Evolutionary conservation across 2,113 vertebrate genomes (phyloP), one percentile per base, ranked within the genome.

Genomic region (Equus przewalskii): DNA sequence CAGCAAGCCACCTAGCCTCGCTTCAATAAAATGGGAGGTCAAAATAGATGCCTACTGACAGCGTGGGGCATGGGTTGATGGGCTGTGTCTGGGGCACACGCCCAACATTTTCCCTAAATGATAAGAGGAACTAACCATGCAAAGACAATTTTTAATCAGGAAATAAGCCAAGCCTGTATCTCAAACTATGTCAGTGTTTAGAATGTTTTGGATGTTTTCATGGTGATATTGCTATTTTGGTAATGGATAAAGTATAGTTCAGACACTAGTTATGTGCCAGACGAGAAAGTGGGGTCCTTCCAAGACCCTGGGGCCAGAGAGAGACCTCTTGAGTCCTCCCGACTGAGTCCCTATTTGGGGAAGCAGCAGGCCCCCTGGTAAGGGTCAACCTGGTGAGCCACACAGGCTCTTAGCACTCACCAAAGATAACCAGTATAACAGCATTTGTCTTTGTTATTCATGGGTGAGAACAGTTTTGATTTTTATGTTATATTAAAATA

Each of bases 51-150:
- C 28, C 30, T 6, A 18, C 0, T 3, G 54, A 75, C 46, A 7
- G 21, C 1, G 33, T 41, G 44, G 14, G 0, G 21, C 16, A 2
- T 14, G n/a, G 26, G 0, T 36, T 49, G n/a, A 80, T 0, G 3
- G 46, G 49, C 56, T 65, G 36, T 19, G 13, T 12, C 1, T 3
- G 2, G n/a, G 76, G 24, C 76, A 58, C 15, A 2, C 6, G 21
- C 58, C 49, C 60, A 49, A 8, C 6, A 4, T 7, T 19, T 51
- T 30, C 65, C 75, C 22, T 22, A 46, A 58, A 36, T 1, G 3
- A 56, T 30, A 51, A 44, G 11, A 72, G 49, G 21, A 26, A 15
- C 33, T 5, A 19, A 49, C 14, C 5, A 69, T 2, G 4, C 46
- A 90, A 24, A 64, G 49, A 58, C 13, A 21, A 26, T n/a, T 41